A percentile compares a stretch with the other conserved stretches of the same genome.
Conservation (phyloP, 2,888 invertebrate genomes). For the Drosophila affinis region DNA sequence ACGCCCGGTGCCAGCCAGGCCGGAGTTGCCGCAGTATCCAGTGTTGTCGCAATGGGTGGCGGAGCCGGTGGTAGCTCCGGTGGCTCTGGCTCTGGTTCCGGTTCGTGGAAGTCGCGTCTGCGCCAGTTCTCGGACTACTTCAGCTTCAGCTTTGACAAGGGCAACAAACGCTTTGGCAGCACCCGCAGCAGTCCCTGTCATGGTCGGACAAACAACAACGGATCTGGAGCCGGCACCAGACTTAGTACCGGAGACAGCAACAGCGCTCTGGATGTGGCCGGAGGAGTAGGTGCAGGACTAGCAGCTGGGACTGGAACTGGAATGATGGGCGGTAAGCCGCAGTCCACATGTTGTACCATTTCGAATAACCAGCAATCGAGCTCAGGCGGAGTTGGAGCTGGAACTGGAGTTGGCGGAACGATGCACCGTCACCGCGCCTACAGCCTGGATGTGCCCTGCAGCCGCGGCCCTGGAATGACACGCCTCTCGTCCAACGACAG, state of each 20-base stretch:
- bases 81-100: constrained; percentile 57
- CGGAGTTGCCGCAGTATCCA: constrained; percentile 2
- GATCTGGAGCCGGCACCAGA: constrained; percentile 12
- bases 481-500: constrained; percentile 82
- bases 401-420: neutral
- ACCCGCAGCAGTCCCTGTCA: constrained; percentile 82
- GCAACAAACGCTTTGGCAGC: constrained; percentile 81
- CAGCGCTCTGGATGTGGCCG: neutral
- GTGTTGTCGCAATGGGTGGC: neutral
- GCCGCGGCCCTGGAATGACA: constrained; percentile 63
- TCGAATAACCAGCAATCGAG: constrained; percentile 80
- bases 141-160: constrained; percentile 83
- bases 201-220: constrained; percentile 72
- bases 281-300: neutral
- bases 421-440: constrained; percentile 80
- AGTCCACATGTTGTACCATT: constrained; percentile 81
- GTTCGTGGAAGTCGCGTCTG: constrained; percentile 82
- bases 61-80: constrained; percentile 20
- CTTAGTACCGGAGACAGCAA: neutral
- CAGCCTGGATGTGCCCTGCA: constrained; percentile 83
- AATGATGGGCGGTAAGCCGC: constrained; percentile 15
- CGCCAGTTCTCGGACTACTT: constrained; percentile 84
- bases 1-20: constrained; percentile 28
- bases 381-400: neutral
- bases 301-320: neutral